Conservation (phyloP, 2,888 invertebrate species). For the Auanema sp. region DNA sequence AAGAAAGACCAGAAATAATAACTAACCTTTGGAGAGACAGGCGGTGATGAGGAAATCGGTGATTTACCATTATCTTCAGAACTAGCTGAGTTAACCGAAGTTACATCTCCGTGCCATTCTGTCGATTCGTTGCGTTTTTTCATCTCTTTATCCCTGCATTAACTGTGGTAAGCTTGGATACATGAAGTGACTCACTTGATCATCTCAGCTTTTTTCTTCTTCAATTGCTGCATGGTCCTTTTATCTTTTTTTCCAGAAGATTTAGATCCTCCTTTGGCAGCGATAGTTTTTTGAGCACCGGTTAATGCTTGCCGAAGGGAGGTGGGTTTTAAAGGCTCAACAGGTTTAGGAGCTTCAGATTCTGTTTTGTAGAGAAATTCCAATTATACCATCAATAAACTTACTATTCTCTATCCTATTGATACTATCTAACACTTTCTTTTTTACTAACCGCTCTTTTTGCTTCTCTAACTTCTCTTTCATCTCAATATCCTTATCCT, state of each 20-base stretch:
- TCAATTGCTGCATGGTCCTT: conserved; percentile 33
- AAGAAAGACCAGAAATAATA: not conserved
- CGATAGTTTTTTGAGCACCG: conserved; percentile 37
- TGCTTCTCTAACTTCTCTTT: conserved; percentile 57
- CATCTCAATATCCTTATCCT: conserved; percentile 56
- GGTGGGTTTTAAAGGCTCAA: conserved; percentile 32
- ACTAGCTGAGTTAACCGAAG: not conserved
- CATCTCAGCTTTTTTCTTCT: conserved; percentile 38
- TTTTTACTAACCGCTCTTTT: conserved; percentile 55
- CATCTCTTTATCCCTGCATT: not conserved
- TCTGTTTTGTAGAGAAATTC: conserved; percentile 12
- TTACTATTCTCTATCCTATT: conserved; percentile 58
- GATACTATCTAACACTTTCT: conserved; percentile 63
- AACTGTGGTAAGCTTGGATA: too few species aligned
- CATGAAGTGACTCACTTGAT: conserved; percentile 17
- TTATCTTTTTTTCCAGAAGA: conserved; percentile 10
- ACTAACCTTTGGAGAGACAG: too few species aligned
- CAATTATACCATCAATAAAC: not conserved
- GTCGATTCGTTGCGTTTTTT: too few species aligned
- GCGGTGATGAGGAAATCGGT: not conserved
- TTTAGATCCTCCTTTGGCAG: conserved; percentile 9
- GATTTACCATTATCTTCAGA: not conserved
- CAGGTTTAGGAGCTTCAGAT: conserved; percentile 11
- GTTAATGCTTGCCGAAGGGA: conserved; percentile 44
- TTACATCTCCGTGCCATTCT: too few species aligned